Base-by-base conservation (phyloP, 2,888 invertebrate species). In the Chirona hameri region DNA sequence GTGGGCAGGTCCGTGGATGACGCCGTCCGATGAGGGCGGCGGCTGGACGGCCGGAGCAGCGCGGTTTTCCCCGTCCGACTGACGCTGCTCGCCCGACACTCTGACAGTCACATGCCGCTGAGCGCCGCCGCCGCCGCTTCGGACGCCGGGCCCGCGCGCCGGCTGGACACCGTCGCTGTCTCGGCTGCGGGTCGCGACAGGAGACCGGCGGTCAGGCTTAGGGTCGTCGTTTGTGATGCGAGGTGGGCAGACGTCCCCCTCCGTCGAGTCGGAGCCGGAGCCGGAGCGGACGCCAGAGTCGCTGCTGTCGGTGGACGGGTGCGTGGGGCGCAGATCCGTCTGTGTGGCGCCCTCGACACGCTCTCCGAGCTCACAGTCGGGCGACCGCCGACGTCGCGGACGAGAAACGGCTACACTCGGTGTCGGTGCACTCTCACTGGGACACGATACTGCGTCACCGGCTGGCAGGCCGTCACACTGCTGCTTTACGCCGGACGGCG, bases 171-270 rank as follows among this genome's bases (percentile, higher is more conserved):
- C 39, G 39, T 52, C 52, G 1, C 52, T 12, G 52, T 52, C 52
- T 18, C 18, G 52, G 39, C 39, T 39, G 39, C 39, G 39, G 7
- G 39, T 39, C 39, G 91, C 91, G 86, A 91, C 89, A 84, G 95
- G 87, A 85, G 93, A 91, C 86, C 92, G 91, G 39, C 93, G 92
- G 85, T 97, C 96, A 39, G 39, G 86, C 97, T 90, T 24, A 95
- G 93, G 89, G 95, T 96, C 89, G 97, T 91, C 46, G 93, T 93
- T 87, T 96, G 90, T 39, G 93, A 92, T 86, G 93, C 93, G 84
- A 91, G 83, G 9, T 84, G 81, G 18, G 55, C 81, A 29, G 72
- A 79, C 24, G 15, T 91, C 93, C 91, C 85, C 91, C 90, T 82
- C 91, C 89, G 82, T 93, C 88, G 39, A 91, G 90, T 87, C 93